Evolutionary conservation across 1,140 invertebrate species (phyloP), one percentile per base, ranked within the genome.

Genomic region (Drosophila littoralis): DNA sequence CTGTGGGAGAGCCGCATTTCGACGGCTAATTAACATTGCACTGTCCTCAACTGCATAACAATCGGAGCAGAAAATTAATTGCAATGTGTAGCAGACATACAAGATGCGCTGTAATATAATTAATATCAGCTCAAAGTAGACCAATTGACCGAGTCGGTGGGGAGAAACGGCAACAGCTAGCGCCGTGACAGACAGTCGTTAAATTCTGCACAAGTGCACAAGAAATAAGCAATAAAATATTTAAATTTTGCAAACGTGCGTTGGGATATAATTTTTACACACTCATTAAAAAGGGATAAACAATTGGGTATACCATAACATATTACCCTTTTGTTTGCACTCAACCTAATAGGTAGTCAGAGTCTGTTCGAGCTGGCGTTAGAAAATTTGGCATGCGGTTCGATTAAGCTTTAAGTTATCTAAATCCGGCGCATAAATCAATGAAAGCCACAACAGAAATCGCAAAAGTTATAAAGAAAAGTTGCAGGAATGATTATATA

Each of bases 11-110:
- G 22, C 22, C 50, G 45, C 35, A 75, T 65, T 48, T 32, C 70
- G 71, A 60, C 48, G 66, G 72, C 77, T 51, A 54, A 67, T 61
- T 68, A 68, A 55, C 42, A 69, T 74, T 35, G 8, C 40, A n/a
- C 57, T 74, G 57, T 60, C 65, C 54, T 55, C 55, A 48, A 12
- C 38, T 17, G 13, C 38, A 38, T 7, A 50, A 55, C 81, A 80
- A 65, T 40, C 58, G 72, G 65, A 63, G 77, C 81, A 40, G 75
- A 88, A 73, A 86, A 82, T 82, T 33, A 82, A 67, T 60, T 80
- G 72, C 60, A 75, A 61, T 71, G 15, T 54, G 22, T 59, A 54
- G 38, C 52, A 12, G 17, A 43, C 67, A 12, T 32, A 43, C 67
- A 80, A 33, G 10, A 43, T 36, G 45, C 50, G 35, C 32, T 54